Evolutionary conservation across 2,888 invertebrate species (phyloP).

Genomic region (Timema cristinae): DNA sequence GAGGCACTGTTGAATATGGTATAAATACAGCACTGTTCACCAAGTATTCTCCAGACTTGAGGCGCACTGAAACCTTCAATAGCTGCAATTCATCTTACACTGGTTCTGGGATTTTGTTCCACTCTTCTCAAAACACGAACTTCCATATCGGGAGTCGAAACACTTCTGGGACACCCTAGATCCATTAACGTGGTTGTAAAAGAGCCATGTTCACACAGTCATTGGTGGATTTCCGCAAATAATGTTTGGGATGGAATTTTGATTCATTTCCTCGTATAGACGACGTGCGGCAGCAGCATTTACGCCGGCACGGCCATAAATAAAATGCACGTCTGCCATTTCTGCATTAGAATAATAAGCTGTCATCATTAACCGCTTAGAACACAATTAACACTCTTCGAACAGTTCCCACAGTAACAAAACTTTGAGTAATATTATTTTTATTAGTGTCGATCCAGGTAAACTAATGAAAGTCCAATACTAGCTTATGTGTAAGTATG

Average conservation of each 20-base stretch:
- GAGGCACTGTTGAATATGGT: not conserved
- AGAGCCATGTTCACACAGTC: not conserved
- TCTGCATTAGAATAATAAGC: not conserved
- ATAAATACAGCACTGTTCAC: constrained; percentile 2
- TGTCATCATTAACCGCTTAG: not conserved
- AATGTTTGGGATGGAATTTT: not conserved
- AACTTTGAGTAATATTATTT: too few relatives aligned
- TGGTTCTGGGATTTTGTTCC: constrained; percentile 4
- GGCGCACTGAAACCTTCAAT: not conserved
- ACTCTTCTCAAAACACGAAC: not conserved
- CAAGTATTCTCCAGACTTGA: not conserved
- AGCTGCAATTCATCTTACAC: not conserved
- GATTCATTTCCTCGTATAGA: not conserved
- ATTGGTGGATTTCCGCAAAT: not conserved
- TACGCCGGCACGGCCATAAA: not conserved
- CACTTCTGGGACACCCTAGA: not conserved
- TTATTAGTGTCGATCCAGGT: too few relatives aligned
- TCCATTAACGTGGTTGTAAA: not conserved
- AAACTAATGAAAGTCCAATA: too few relatives aligned
- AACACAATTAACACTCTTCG: too few relatives aligned
- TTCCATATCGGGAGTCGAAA: not conserved
- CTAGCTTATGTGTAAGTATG: too few relatives aligned
- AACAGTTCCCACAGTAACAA: too few relatives aligned
- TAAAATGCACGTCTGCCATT: not conserved
- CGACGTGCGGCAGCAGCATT: not conserved